Evolutionary conservation across 2,888 invertebrate species (phyloP), one percentile per base, ranked within the genome.

Genomic region (Prosopocoilus inquinatus): DNA sequence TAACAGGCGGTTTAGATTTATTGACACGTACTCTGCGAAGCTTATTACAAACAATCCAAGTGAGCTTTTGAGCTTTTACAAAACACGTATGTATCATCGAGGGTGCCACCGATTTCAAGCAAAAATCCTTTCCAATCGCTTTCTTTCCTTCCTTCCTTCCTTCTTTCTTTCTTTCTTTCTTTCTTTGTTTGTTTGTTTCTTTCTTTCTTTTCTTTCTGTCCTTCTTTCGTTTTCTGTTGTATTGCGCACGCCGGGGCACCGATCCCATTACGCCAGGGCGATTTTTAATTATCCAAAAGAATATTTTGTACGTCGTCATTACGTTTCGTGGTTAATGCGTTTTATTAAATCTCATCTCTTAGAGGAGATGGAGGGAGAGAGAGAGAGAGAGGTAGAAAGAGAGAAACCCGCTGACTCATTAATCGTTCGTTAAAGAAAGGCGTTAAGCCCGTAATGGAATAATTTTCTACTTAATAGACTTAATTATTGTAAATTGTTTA

Each of bases 1-100:
- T 63, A 63, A 64, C 64, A 64, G 61, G 59, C 61, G 54, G 33
- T 65, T 63, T 65, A 61, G 62, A 65, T 65, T 64, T 65, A 64
- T 63, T 64, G 59, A 64, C 62, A 53, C 56, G 53, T 59, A 38
- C 49, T 45, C 16, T 12, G 43, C 16, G 35, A 12, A n/a, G 32
- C 12, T 33, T 28, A 44, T 20, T 39, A 46, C 47, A 47, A 16
- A 38, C 11, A 28, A 8, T 28, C 20, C 20, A 4, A 3, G 20
- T 28, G 20, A 28, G 20, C 20, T 28, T 28, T 28, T 28, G 7
- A 4, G 7, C 4, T 28, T 28, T 28, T 28, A 28, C 20, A 28
- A 3, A 4, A 28, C 20, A 28, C n/a, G n/a, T n/a, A n/a, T n/a
- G n/a, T 28, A 5, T 28, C 7, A 28, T 28, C 20, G 20, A 28